Evolutionary conservation across 2,888 invertebrate genomes (phyloP), one percentile per base, ranked within the genome.

Genomic region (Leptarthrus brevirostris): DNA sequence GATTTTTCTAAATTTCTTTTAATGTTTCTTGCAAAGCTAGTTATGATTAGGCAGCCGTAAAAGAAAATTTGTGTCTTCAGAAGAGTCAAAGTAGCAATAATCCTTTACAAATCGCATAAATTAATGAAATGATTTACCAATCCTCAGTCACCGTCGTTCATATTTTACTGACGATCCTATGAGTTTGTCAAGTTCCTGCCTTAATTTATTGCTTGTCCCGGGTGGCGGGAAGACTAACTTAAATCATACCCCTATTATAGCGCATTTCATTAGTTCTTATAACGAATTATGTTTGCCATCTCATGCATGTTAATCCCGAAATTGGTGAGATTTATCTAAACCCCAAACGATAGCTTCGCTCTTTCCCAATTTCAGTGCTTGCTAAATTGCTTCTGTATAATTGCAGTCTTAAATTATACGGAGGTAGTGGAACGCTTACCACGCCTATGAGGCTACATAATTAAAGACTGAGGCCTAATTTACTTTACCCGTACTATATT

Each of bases 271-370:
- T 66, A 66, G 64, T 66, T 66, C 64, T 66, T 66, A 66, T 47
- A 66, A 24, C 47, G 47, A 47, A 66, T 66, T 24, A 47, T 66
- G 64, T 66, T 66, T 66, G 47, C 47, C 64, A 66, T 66, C 64
- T 66, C 64, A 66, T 66, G 64, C 64, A 66, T 66, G 64, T 66
- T 66, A 66, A 66, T 66, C 64, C 47, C 16, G 64, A 66, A 66
- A 66, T 66, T 66, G 64, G 44, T 47, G 64, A 66, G 64, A 66
- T 66, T 66, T 66, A 66, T 66, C 47, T 66, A 26, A 66, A 24
- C 47, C 64, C 12, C 47, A 47, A 64, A 47, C 47, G 64, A 16
- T n/a, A n/a, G 20, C 16, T 14, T 66, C 20, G 10, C 24, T 24
- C 64, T 66, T 47, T 47, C 24, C 64, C 64, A 47, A 66, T 47